Evolutionary conservation across 2,113 vertebrate genomes (phyloP), one percentile per base, ranked within the genome.

Genomic region (Ancistrus triradiatus): DNA sequence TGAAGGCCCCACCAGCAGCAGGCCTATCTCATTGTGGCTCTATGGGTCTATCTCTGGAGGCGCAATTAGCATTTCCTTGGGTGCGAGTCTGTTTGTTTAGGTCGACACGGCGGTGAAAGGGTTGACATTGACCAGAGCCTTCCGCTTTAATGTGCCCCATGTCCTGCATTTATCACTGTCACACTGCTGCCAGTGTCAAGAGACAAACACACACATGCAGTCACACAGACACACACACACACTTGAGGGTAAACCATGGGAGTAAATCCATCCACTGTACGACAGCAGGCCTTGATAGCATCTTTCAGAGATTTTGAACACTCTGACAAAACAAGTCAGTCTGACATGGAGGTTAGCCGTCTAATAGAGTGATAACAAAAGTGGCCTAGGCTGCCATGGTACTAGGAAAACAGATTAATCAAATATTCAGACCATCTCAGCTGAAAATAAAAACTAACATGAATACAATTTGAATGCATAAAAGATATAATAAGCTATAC

Each of bases 41-140:
- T 57, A 49, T 56, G 85, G 84, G 83, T 84, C 88, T 89, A 92
- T 95, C 91, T 94, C 90, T 58, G 84, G 89, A 91, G 90, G 91
- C 88, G 91, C 90, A 92, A 92, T 95, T 92, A 95, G 90, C 89
- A 92, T 94, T 88, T 88, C 78, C 89, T 89, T 78, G 89, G 83
- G 89, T 87, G 92, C 93, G 87, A 92, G 95, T 91, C 94, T 98
- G 93, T 97, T 98, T 96, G 95, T 98, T 95, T 94, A 96, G 93
- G 89, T 94, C 94, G 94, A 97, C 94, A 95, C 87, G 81, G 89
- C 89, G 93, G 94, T 93, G 90, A 98, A 96, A 97, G 89, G 90
- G 86, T 89, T 91, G 92, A 93, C 94, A 94, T 86, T 93, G 93
- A 95, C 90, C 92, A 90, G 92, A 92, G 91, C 90, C 88, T 83